Conservation (phyloP, 2,888 invertebrate species). For the Nephrotoma flavescens region DNA sequence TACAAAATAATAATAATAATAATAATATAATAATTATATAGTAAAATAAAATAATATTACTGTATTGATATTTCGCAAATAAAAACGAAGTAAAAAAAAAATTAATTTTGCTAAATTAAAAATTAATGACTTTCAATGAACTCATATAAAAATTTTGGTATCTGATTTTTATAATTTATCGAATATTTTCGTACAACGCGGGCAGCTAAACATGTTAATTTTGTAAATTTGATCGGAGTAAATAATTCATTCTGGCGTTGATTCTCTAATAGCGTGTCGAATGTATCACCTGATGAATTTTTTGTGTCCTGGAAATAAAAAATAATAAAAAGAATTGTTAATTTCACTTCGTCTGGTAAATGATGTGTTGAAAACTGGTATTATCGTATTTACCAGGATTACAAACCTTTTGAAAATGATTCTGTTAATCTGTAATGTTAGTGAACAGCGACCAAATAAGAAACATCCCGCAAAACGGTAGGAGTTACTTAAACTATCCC, state of each 20-base stretch:
- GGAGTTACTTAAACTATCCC: no score
- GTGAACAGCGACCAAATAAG: no score
- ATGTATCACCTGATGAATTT: conserved; percentile 62
- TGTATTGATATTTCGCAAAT: not conserved
- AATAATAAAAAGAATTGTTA: not conserved
- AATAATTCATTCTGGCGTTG: conserved; percentile 50
- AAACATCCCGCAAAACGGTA: no score
- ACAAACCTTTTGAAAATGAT: no score
- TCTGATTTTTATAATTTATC: conserved; percentile 43
- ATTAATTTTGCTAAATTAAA: not conserved
- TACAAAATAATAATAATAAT: not conserved
- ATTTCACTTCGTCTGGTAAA: not conserved
- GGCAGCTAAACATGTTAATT: conserved; percentile 76
- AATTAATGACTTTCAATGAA: conserved; percentile 29
- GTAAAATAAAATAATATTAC: not conserved
- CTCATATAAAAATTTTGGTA: conserved; percentile 38
- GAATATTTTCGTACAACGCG: conserved; percentile 57
- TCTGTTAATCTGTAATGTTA: no score
- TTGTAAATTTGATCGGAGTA: conserved; percentile 62
- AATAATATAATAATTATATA: not conserved
- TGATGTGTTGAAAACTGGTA: no score
- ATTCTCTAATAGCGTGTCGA: conserved; percentile 49
- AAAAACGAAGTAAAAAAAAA: not conserved
- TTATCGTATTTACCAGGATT: no score
- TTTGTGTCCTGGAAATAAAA: conserved; percentile 36